These are phyloP conservation scores for Corapipo altera DNA, from an alignment of 2,113 vertebrate species.

Conservation along the genomic window DNA sequence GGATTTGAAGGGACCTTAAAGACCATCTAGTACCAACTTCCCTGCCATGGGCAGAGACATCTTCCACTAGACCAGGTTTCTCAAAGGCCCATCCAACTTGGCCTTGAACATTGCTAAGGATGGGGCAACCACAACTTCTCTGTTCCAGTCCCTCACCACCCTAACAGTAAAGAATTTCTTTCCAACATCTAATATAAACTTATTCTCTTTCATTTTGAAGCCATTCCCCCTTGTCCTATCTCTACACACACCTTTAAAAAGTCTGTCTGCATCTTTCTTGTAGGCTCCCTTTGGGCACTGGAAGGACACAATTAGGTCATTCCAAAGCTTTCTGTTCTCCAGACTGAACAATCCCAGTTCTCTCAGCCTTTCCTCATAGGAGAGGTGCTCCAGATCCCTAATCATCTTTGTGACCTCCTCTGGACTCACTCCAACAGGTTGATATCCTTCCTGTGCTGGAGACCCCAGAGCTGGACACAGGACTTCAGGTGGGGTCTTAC, in stretches of 20 bases:
- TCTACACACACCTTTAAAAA: background rate
- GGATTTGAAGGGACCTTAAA: background rate
- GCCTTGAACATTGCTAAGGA: background rate
- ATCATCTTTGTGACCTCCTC: background rate
- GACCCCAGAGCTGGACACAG: background rate
- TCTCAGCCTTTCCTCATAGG: background rate
- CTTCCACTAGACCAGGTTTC: background rate
- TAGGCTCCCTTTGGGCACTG: background rate
- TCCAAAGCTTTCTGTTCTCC: background rate
- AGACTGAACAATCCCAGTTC: background rate
- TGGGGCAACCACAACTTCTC: background rate
- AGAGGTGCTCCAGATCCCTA: background rate
- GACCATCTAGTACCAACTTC: background rate
- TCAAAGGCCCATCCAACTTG: background rate
- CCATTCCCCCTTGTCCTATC: background rate
- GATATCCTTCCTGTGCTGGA: background rate
- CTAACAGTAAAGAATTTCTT: background rate
- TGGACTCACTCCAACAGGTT: too few relatives aligned
- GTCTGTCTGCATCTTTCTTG: background rate
- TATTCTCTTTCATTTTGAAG: background rate
- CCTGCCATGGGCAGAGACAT: too few relatives aligned
- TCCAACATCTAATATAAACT: background rate
- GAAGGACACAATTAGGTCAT: rapidly evolving
- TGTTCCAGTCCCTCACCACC: background rate
- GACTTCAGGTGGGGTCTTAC: background rate